Conservation (phyloP, 2,888 invertebrate species). For the Pristionchus maxplancki region DNA sequence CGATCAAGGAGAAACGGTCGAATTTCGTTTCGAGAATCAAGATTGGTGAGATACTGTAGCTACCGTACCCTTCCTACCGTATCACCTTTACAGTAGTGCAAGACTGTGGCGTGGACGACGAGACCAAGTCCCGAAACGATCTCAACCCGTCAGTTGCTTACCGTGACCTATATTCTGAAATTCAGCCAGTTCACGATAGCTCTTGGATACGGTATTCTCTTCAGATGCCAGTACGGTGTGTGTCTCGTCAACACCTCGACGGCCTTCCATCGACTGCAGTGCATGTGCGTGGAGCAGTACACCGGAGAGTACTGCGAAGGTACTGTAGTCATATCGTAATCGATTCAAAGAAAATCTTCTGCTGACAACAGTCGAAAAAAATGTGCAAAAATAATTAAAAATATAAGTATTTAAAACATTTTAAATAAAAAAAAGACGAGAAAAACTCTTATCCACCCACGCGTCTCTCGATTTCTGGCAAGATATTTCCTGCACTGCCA, state of each 20-base stretch:
- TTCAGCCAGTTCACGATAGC: background rate
- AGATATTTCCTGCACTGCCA: slow-evolving; percentile 46
- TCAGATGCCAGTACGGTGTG: slow-evolving; percentile 40
- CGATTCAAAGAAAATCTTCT: too few relatives aligned
- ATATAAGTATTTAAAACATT: background rate
- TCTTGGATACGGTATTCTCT: background rate
- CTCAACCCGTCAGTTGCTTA: slow-evolving; percentile 46
- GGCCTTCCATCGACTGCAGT: slow-evolving; percentile 38
- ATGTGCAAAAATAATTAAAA: background rate
- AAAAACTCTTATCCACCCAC: background rate
- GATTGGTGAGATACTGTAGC: slow-evolving; percentile 13
- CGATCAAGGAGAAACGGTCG: background rate
- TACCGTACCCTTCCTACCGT: background rate
- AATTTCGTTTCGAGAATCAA: slow-evolving; percentile 20
- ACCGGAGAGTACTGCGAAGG: slow-evolving; percentile 42
- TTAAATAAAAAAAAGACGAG: background rate
- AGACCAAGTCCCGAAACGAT: background rate
- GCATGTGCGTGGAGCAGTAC: slow-evolving; percentile 45
- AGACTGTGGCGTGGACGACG: slow-evolving; percentile 41
- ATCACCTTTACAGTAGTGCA: slow-evolving; percentile 44
- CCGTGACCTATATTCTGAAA: background rate
- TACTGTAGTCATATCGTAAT: background rate
- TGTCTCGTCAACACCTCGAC: background rate
- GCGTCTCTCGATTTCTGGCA: background rate
- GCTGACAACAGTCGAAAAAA: background rate